Evolutionary conservation across 1,140 invertebrate genomes (phyloP).

Genomic region (Brachystomella parvula): DNA sequence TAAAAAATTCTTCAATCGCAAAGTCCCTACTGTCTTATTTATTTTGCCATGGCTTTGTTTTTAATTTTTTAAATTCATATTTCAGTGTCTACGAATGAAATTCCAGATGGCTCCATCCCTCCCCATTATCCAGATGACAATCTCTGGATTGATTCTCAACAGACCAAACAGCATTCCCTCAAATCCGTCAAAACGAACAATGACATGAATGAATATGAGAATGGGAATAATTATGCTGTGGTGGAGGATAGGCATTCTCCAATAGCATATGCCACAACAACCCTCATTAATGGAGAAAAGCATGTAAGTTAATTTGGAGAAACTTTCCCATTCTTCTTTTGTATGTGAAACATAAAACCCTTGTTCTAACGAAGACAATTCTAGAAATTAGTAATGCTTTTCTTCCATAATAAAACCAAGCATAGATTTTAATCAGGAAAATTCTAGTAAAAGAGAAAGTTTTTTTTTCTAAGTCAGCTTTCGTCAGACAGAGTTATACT

Average conservation of each 20-base stretch:
- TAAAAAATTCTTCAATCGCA: too few species aligned
- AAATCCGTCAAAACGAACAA: constrained; percentile 35
- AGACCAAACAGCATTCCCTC: constrained; percentile 33
- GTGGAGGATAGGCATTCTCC: constrained; percentile 39
- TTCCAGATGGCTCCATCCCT: constrained; percentile 38
- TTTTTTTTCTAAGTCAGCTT: background rate
- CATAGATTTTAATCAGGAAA: background rate
- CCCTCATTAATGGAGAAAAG: constrained; percentile 39
- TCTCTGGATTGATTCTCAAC: constrained; percentile 37
- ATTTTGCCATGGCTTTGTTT: background rate
- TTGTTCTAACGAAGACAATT: background rate
- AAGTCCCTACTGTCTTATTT: background rate
- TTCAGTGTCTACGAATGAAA: constrained; percentile 36
- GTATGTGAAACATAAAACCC: background rate
- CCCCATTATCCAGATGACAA: constrained; percentile 37
- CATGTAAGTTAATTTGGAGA: constrained; percentile 26
- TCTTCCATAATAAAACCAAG: background rate
- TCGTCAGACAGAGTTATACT: background rate
- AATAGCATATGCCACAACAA: constrained; percentile 41
- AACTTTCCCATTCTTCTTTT: constrained; percentile 8
- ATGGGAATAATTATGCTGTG: constrained; percentile 38
- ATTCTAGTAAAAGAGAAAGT: background rate
- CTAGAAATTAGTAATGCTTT: background rate
- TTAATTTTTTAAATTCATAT: background rate
- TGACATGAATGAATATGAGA: constrained; percentile 38